Conservation (phyloP, 2,113 vertebrate genomes). For the Clupea harengus region DNA sequence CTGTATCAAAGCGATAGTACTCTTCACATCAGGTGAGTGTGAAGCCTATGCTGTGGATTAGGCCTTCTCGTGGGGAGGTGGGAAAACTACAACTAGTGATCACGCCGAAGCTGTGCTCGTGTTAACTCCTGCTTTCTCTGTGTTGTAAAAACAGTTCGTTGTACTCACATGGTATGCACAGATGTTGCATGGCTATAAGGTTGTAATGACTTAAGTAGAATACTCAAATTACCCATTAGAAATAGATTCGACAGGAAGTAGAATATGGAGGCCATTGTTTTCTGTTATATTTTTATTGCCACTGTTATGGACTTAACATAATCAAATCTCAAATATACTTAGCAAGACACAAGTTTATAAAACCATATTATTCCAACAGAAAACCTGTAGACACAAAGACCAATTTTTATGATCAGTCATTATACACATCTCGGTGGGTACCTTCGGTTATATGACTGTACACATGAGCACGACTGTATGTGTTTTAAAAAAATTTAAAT, state of each 20-base stretch:
- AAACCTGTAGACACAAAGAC: neutral
- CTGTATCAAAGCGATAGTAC: constrained; percentile 98
- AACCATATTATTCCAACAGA: neutral
- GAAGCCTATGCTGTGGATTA: constrained; percentile 24
- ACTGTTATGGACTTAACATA: neutral
- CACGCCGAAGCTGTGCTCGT: constrained; percentile 49
- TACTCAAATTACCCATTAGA: neutral
- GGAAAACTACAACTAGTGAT: constrained; percentile 11
- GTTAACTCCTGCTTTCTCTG: constrained; percentile 48
- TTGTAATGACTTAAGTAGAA: neutral
- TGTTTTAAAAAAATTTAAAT: neutral
- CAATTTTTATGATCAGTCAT: neutral
- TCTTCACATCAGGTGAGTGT: constrained; percentile 97
- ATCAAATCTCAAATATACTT: neutral
- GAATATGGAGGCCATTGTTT: neutral
- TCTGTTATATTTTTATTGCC: neutral
- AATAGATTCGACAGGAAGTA: neutral
- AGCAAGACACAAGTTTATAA: neutral
- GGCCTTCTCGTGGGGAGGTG: constrained; percentile 29
- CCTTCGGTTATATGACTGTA: neutral
- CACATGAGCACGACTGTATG: neutral
- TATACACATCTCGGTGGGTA: neutral
- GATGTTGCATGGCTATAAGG: neutral
- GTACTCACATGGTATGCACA: neutral
- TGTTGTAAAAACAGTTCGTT: constrained; percentile 59